These are phyloP conservation scores for Notiomystis cincta DNA, from an alignment of 2,113 vertebrate genomes.

Conservation along the genomic window DNA sequence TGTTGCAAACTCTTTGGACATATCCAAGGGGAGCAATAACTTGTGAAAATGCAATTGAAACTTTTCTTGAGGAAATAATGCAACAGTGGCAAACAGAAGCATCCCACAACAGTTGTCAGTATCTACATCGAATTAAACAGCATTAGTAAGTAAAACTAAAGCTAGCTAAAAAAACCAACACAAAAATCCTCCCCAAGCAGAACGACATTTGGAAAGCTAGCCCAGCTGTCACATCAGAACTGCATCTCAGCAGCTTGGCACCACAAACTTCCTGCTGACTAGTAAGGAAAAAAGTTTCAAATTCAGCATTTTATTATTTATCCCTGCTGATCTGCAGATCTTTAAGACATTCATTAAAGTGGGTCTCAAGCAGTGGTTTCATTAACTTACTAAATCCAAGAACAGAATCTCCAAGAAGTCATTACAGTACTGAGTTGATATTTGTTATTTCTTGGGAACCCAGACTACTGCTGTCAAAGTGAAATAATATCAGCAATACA, in stretches of 20 bases:
- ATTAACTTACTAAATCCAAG: conserved; percentile 23
- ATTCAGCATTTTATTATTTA: conserved; percentile 16
- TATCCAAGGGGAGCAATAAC: neutral
- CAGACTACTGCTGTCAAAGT: neutral
- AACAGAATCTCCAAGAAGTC: conserved; percentile 11
- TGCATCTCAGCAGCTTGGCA: neutral
- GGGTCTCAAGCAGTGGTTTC: neutral
- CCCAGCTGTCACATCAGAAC: conserved; percentile 15
- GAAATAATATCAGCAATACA: neutral
- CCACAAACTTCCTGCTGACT: conserved; percentile 7
- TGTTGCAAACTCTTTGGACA: neutral
- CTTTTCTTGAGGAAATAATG: neutral
- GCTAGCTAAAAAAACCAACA: neutral
- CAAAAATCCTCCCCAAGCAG: neutral
- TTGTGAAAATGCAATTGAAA: neutral
- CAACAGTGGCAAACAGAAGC: neutral
- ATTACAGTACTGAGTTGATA: neutral
- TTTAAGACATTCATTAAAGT: neutral
- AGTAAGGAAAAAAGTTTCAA: neutral
- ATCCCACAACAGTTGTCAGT: neutral
- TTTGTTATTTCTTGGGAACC: neutral
- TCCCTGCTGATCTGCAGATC: neutral
- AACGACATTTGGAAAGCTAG: neutral
- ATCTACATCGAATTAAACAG: neutral
- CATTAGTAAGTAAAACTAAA: neutral